phyloP scores from a whole-genome alignment of 2,113 vertebrate genomes.

The Ibidorhyncha struthersii region DNA sequence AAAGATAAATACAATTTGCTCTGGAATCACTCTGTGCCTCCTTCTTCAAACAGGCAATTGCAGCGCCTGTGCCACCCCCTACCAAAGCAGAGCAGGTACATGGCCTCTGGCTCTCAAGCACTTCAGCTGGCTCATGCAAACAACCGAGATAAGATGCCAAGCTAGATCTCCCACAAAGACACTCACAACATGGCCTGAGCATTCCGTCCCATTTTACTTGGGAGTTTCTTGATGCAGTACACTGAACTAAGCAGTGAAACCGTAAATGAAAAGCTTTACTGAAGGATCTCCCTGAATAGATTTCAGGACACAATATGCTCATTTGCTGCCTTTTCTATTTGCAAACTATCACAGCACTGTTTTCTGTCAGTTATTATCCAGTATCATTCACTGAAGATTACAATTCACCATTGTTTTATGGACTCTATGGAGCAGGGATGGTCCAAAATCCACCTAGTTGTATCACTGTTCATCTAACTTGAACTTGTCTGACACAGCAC shows the following conservation, averaged over 20 bases:
- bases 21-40: rapidly evolving
- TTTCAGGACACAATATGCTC: not conserved
- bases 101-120: not conserved
- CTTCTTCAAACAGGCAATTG: not conserved
- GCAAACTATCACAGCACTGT: not conserved
- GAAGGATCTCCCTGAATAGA: not conserved
- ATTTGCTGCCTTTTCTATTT: not conserved
- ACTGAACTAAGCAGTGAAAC: not conserved
- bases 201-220: not conserved
- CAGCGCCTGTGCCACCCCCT: not conserved
- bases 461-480: not conserved
- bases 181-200: not conserved
- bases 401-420: not conserved
- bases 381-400: not conserved
- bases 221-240: not conserved
- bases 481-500: not conserved
- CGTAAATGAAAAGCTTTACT: not conserved
- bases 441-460: not conserved
- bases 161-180: not conserved
- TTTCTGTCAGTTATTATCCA: not conserved
- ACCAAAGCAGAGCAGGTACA: not conserved
- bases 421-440: not conserved
- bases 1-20: not conserved
- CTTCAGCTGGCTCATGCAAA: not conserved
- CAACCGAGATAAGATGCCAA: not conserved